Evolutionary conservation across 2,888 invertebrate genomes (phyloP).

Genomic region (Andrena bicolor): DNA sequence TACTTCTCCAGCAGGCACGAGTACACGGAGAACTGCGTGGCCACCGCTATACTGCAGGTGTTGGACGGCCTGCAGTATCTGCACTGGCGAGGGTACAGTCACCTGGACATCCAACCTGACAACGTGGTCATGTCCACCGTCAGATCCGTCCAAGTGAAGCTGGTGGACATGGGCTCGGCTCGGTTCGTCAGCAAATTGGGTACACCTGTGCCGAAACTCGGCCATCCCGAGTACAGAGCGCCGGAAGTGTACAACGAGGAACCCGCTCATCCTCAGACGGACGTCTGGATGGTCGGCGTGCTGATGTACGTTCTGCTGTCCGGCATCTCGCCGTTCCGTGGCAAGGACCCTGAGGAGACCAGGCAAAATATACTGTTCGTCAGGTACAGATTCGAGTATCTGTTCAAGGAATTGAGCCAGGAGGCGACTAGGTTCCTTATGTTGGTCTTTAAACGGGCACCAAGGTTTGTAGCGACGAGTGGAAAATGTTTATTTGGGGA

Average conservation of each 20-base stretch:
- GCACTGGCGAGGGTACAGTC: conserved; percentile 96
- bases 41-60: conserved; percentile 93
- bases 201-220: conserved; percentile 88
- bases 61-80: conserved; percentile 96
- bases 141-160: conserved; percentile 93
- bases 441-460: conserved; percentile 97
- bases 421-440: conserved; percentile 97
- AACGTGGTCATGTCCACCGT: conserved; percentile 97
- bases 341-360: conserved; percentile 93
- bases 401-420: conserved; percentile 97
- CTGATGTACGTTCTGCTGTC: conserved; percentile 96
- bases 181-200: conserved; percentile 93
- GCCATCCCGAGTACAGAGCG: conserved; percentile 92
- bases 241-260: conserved; percentile 96
- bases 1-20: conserved; percentile 95
- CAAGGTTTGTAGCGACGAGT: conserved; percentile 88
- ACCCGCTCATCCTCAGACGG: conserved; percentile 94
- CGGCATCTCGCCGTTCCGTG: conserved; percentile 96
- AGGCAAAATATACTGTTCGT: conserved; percentile 96
- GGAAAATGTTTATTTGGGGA: not conserved
- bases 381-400: conserved; percentile 96
- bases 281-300: conserved; percentile 98
- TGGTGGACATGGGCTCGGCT: conserved; percentile 96
- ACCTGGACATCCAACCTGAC: conserved; percentile 96
- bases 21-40: conserved; percentile 97